Evolutionary conservation across 1,140 invertebrate genomes (phyloP), one percentile per base, ranked within the genome.

Genomic region (Cataglyphis hispanica): DNA sequence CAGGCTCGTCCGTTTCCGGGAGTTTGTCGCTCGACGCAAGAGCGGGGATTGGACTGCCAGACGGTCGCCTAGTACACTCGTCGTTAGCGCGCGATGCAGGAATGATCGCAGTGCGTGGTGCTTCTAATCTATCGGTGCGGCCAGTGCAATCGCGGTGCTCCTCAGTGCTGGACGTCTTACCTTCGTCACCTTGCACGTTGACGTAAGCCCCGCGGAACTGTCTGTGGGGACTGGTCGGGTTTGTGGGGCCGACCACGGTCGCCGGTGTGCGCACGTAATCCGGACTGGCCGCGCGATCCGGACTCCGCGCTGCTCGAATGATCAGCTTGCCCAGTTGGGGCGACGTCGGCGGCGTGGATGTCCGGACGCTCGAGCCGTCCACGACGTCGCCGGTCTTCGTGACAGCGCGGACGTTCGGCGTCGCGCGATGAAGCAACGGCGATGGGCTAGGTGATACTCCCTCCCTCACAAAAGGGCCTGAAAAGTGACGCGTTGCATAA

Each of bases 171-270:
- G 88, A 88, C 90, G 96, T 96, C 95, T 96, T 96, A 95, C 96
- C 96, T 95, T 96, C 95, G 91, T 96, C 95, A 92, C 96, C 96
- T 93, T 97, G 96, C 90, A 97, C 96, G 95, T 97, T 97, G 92
- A 97, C 97, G 93, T 97, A 97, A 83, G 97, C 97, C 72, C 97
- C 97, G 56, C 96, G 96, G 83, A 93, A 88, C 86, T 92, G 94
- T 90, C 89, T 93, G 70, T 91, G 93, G 43, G 90, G 81, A 87
- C 91, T 92, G 60, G 90, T 94, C 88, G 90, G 95, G 93, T 90
- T 96, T 43, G 96, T 96, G 27, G 96, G 96, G 80, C 94, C 95
- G 50, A 96, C 96, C 88, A 96, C 96, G 64, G 95, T 95, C 19
- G 96, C 93, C 60, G 96, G 96, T 77, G 96, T 95, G 89, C 96